Evolutionary conservation across 2,797 vertebrate species (phyloP).

Genomic region (Neosilurus mollespiculum): DNA sequence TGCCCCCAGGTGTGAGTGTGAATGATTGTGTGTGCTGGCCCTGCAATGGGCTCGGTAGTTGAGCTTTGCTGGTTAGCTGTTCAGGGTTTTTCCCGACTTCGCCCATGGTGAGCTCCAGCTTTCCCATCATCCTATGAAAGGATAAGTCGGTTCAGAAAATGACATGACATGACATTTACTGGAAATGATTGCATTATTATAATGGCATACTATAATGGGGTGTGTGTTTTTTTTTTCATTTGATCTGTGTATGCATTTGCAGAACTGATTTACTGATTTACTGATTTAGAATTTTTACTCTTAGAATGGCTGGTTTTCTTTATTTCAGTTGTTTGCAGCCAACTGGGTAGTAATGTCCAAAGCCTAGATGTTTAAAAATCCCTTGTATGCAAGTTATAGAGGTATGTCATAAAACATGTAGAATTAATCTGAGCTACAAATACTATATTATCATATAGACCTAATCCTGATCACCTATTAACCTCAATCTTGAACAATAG

Average conservation of each 20-base stretch:
- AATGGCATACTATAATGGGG: neutral
- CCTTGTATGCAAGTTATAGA: neutral
- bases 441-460: neutral
- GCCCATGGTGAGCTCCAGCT: too few relatives aligned
- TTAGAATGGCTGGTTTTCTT: neutral
- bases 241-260: neutral
- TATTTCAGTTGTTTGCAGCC: neutral
- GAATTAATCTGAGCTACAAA: neutral
- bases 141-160: too few relatives aligned
- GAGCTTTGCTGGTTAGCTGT: too few relatives aligned
- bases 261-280: neutral
- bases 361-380: neutral
- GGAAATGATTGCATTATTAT: neutral
- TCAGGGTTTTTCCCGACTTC: too few relatives aligned
- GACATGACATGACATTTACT: neutral
- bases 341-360: neutral
- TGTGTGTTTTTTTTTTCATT: neutral
- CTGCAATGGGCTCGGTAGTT: too few relatives aligned
- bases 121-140: too few relatives aligned
- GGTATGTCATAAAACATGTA: neutral
- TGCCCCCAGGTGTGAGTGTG: too few relatives aligned
- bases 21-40: too few relatives aligned
- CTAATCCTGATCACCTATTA: constrained; percentile 34
- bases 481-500: constrained; percentile 43
- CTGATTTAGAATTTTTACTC: too few relatives aligned